Base-by-base conservation (phyloP, 2,888 invertebrate genomes). In the Hesperia comma region DNA sequence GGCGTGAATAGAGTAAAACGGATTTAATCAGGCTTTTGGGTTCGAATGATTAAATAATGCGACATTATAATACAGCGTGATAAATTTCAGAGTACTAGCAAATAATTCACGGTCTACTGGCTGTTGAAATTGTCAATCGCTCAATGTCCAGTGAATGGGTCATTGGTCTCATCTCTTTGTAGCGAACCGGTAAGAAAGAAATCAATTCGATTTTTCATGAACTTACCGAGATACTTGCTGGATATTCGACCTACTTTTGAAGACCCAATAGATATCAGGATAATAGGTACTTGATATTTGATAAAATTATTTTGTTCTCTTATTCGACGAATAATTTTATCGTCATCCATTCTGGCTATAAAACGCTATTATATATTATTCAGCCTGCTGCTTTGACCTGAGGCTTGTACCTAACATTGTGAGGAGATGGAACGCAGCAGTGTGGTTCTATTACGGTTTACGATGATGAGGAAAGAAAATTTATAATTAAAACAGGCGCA, bases 151-250 rank as follows among this genome's bases (percentile, higher is more conserved):
- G 67, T 63, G 71, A 37, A 49, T 19, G 49, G 19, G 19, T 19
- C 19, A n/a, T 49, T 49, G 49, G 49, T 19, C 21, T 17, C 61
- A 58, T 70, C 68, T 53, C 41, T 53, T 41, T 64, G 43, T 56
- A 60, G 56, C 46, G 19, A 37, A 37, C n/a, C 70, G 69, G 74
- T 75, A 74, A 80, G 82, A 84, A 85, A 87, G 86, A 86, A 88
- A 86, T 86, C 83, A 83, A 81, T 79, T 77, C 83, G 79, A 87
- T 88, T 88, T 88, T 84, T 88, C 89, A 84, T 79, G 84, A 85
- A 87, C 86, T 54, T 32, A 62, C 53, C 41, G 41, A 61, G 61
- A 26, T 43, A 32, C 41, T 54, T 32, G 43, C 62, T n/a, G 15
- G 51, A 53, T 40, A 19, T 5, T 33, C 15, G 10, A 6, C 8